Conservation (phyloP, 2,113 vertebrate species). For the Girardinichthys multiradiatus region DNA sequence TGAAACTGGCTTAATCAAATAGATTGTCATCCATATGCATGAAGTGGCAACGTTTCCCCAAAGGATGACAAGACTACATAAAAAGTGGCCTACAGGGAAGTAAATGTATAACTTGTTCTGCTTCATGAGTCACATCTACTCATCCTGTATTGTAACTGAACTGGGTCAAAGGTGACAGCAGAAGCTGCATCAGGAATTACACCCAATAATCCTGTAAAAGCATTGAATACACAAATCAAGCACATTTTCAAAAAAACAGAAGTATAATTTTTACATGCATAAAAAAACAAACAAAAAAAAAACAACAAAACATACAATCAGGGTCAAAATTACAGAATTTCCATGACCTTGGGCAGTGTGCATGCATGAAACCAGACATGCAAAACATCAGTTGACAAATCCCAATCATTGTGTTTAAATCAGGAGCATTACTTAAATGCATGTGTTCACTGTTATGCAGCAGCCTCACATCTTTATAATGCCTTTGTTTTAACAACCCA, state of each 20-base stretch:
- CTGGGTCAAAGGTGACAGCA: conserved; percentile 75
- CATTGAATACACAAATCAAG: too few relatives aligned
- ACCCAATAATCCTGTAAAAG: not conserved
- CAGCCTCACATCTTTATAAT: conserved; percentile 51
- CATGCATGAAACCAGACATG: not conserved
- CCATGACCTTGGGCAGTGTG: not conserved
- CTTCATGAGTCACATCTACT: conserved; percentile 5
- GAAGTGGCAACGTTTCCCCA: not conserved
- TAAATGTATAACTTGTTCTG: not conserved
- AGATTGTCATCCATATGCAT: not conserved
- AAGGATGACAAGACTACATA: not conserved
- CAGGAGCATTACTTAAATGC: too few relatives aligned
- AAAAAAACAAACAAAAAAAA: too few relatives aligned
- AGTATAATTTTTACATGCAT: not conserved
- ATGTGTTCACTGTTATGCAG: conserved; percentile 3
- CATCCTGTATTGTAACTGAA: conserved; percentile 24
- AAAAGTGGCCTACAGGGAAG: not conserved
- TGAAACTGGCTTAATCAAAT: not conserved
- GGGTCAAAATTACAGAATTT: too few relatives aligned
- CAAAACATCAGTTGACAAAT: not conserved
- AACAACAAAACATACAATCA: too few relatives aligned
- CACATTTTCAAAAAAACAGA: not conserved
- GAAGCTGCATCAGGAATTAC: not conserved
- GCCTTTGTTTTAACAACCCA: conserved; percentile 24
- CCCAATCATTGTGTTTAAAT: not conserved